These are phyloP conservation scores for Drosophila auraria DNA, from an alignment of 1,140 invertebrate genomes.

Conservation along the genomic window DNA sequence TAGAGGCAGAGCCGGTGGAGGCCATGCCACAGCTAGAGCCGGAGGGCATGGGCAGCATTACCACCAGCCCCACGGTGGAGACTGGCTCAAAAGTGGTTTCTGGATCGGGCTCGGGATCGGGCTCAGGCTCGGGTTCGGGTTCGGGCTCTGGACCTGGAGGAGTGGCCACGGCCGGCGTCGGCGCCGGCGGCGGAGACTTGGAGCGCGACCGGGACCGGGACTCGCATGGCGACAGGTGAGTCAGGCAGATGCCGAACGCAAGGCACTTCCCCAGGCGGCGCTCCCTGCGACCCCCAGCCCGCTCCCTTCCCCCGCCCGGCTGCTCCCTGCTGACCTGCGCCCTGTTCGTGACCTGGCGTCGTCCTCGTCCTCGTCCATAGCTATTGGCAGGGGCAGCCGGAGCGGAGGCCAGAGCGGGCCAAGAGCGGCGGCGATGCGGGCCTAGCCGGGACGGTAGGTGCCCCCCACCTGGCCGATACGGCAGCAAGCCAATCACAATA, in stretches of 20 bases:
- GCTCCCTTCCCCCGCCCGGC: background rate
- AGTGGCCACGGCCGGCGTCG: background rate
- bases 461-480: constrained; percentile 6
- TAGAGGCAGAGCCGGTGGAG: background rate
- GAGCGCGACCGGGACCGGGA: constrained; percentile 56
- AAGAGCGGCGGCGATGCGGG: background rate
- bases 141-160: background rate
- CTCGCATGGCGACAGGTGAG: constrained; percentile 70
- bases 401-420: constrained; percentile 14
- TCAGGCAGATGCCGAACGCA: constrained; percentile 15
- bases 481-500: constrained; percentile 15
- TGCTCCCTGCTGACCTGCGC: background rate
- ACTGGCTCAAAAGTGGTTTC: background rate
- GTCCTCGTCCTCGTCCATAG: constrained; percentile 64
- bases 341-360: background rate
- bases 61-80: background rate
- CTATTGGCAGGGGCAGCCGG: constrained; percentile 36
- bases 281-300: background rate
- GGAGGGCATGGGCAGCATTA: background rate
- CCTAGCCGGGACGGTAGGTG: constrained; percentile 2
- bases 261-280: constrained; percentile 4
- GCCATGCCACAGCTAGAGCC: background rate
- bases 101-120: background rate
- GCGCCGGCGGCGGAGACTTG: constrained; percentile 13
- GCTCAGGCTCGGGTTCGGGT: no score